These are phyloP conservation scores for Drosophila navojoa DNA, from an alignment of 1,140 invertebrate genomes.

Conservation along the genomic window DNA sequence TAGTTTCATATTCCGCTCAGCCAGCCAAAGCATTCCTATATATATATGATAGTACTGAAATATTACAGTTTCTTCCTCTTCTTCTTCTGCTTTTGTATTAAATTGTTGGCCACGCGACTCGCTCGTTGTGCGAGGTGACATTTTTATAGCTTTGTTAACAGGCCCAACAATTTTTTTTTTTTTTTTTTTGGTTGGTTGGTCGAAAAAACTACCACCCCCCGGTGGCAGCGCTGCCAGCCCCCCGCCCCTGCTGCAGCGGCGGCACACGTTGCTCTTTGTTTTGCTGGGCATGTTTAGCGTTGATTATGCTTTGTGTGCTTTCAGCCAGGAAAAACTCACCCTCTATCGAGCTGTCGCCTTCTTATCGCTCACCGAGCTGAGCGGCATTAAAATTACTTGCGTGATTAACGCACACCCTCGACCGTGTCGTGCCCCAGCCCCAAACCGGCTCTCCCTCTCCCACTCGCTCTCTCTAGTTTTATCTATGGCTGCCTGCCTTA, in stretches of 20 bases:
- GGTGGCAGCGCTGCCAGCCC: background rate
- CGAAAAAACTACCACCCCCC: background rate
- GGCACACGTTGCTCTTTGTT: conserved; percentile 58
- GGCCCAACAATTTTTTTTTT: conserved; percentile 14
- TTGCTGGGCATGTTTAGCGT: conserved; percentile 77
- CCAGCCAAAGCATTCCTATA: background rate
- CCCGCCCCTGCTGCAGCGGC: background rate
- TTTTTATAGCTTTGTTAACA: conserved; percentile 81
- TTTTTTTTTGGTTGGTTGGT: background rate
- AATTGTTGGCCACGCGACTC: conserved; percentile 61
- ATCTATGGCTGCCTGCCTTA: conserved; percentile 80
- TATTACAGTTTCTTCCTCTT: conserved; percentile 31
- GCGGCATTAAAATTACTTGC: conserved; percentile 79
- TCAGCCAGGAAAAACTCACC: conserved; percentile 60
- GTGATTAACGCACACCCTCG: conserved; percentile 79
- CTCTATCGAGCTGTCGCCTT: conserved; percentile 39
- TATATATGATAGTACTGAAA: conserved; percentile 28
- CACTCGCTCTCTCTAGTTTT: conserved; percentile 43
- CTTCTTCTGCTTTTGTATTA: conserved; percentile 23
- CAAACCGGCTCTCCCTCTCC: conserved; percentile 3
- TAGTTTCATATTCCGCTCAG: too few species aligned
- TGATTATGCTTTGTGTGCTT: conserved; percentile 73
- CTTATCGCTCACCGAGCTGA: conserved; percentile 58
- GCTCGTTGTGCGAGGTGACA: conserved; percentile 66
- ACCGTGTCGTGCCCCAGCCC: conserved; percentile 39